Evolutionary conservation across 2,888 invertebrate genomes (phyloP), one percentile per base, ranked within the genome.

Genomic region (Acleris laterana): DNA sequence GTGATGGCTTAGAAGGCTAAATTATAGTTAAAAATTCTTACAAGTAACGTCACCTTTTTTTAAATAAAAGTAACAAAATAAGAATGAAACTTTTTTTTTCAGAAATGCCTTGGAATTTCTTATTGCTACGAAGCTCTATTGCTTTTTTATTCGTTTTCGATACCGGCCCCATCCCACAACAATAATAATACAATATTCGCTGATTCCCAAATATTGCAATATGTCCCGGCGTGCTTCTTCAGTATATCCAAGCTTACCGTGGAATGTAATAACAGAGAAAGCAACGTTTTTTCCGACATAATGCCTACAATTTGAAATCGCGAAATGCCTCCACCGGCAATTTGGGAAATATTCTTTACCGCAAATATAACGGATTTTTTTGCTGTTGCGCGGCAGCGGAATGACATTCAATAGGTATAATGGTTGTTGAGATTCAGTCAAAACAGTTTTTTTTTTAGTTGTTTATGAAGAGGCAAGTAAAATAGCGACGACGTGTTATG

Each of bases 221-320:
- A 83, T 78, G 80, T 80, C 68, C 70, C 71, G 70, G 73, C 70
- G 71, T 79, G 73, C 75, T 74, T 73, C 74, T 74, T 71, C 71
- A 76, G 78, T 81, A 76, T 77, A 77, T 77, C 74, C 75, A 68
- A 70, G 74, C 78, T 80, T 77, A 79, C 70, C 72, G 71, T 74
- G 79, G 82, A 88, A 88, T 85, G 86, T 85, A 87, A 88, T 87
- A 87, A 85, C 82, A 78, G 75, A 81, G 80, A 84, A 82, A 80
- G 82, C 81, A 75, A 80, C 78, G 75, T 80, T 83, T 81, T 80
- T 80, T 70, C 74, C 76, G 77, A 75, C 81, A 82, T 87, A 84
- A 87, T 84, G 83, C 80, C 77, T 81, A 84, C 85, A 87, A 86
- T 87, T 87, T 86, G 82, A 83, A 87, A 85, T 85, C 84, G 81